phyloP scores from a whole-genome alignment of 2,888 invertebrate genomes.

The Lithophane semibrunnea region DNA sequence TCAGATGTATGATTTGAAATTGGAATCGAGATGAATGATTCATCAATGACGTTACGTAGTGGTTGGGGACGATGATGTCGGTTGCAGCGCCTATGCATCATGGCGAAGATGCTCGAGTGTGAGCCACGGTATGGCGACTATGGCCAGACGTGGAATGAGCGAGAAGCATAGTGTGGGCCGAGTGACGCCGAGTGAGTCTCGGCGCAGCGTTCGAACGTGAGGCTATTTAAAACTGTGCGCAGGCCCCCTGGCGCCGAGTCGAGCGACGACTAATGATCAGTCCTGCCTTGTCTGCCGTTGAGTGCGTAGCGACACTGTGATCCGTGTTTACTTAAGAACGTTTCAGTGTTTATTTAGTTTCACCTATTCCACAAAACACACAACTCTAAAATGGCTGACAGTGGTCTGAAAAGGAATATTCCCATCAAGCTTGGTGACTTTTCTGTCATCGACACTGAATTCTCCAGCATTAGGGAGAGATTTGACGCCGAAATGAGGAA shows the following conservation, averaged over 20 bases:
- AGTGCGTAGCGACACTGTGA: constrained; percentile 85
- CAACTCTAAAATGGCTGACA: constrained; percentile 93
- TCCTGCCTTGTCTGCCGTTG: constrained; percentile 87
- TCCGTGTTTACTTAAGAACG: constrained; percentile 87
- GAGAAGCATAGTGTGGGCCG: constrained; percentile 89
- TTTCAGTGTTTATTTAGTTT: constrained; percentile 90
- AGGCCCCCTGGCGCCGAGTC: constrained; percentile 90
- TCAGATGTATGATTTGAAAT: constrained; percentile 82
- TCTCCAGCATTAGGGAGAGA: constrained; percentile 98
- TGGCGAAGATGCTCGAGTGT: constrained; percentile 63
- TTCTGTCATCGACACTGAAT: constrained; percentile 98
- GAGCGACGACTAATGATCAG: constrained; percentile 88
- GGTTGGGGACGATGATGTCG: constrained; percentile 66
- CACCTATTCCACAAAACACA: constrained; percentile 78
- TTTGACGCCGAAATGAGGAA: constrained; percentile 99
- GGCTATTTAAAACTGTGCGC: constrained; percentile 91
- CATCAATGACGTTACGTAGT: constrained; percentile 83
- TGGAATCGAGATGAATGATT: constrained; percentile 75
- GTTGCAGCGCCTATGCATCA: constrained; percentile 69
- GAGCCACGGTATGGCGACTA: constrained; percentile 64
- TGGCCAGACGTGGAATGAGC: constrained; percentile 86
- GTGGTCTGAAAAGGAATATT: constrained; percentile 96
- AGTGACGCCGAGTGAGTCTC: constrained; percentile 85
- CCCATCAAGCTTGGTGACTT: constrained; percentile 98
- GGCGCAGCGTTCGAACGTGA: constrained; percentile 83